Percentiles rank a stretch among this genome's conserved stretches.
These are phyloP conservation scores for Agrotis segetum DNA, from an alignment of 2,888 invertebrate genomes.

Conservation along the genomic window DNA sequence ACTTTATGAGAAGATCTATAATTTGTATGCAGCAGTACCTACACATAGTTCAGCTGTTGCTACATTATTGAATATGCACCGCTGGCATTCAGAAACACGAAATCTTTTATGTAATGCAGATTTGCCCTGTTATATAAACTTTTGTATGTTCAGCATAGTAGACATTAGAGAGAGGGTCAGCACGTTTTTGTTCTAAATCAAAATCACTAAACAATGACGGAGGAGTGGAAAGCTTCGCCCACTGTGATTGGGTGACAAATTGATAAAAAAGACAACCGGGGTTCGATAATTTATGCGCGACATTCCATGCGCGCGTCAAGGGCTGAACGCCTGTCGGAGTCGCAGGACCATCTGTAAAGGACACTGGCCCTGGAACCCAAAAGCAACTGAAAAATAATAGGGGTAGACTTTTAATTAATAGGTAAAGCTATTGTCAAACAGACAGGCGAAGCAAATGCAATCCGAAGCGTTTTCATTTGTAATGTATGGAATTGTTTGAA, in stretches of 20 bases:
- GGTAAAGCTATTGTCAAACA: no score
- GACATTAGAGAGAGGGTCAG: not conserved
- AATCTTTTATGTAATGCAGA: slow-evolving; percentile 44
- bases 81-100: slow-evolving; percentile 30
- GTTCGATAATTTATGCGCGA: no score
- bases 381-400: no score
- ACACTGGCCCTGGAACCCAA: no score
- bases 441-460: no score
- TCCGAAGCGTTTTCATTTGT: no score
- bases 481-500: no score
- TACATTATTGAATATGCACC: slow-evolving; percentile 21
- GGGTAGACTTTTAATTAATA: no score
- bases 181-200: not conserved
- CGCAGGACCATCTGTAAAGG: no score
- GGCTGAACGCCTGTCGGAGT: no score
- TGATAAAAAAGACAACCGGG: not conserved
- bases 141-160: not conserved
- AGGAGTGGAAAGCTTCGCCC: not conserved
- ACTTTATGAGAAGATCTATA: slow-evolving; percentile 10
- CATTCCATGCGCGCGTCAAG: no score
- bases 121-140: slow-evolving; percentile 35
- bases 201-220: not conserved
- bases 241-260: not conserved
- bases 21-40: slow-evolving; percentile 47
- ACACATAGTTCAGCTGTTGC: slow-evolving; percentile 9